A percentile compares a stretch with the other conserved stretches of the same genome.
Evolutionary conservation across 2,113 vertebrate genomes (phyloP).

Genomic region (Labeo rohita): DNA sequence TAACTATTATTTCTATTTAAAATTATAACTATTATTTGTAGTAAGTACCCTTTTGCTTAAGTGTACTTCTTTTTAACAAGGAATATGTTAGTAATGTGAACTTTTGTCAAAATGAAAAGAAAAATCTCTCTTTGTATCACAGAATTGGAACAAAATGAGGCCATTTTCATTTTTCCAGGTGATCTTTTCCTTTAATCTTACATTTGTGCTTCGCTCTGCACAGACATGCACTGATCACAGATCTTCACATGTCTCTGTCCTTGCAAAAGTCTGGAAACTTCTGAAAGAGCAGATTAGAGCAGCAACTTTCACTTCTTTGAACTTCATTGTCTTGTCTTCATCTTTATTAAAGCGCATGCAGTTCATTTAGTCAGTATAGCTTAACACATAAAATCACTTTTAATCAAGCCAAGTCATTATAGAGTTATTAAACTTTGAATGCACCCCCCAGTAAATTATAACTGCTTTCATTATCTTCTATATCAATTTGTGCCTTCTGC

Average conservation of each 20-base stretch:
- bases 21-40: too few relatives aligned
- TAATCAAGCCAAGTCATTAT: conserved; percentile 55
- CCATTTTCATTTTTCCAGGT: not conserved
- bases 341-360: conserved; percentile 28
- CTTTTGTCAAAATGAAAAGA: not conserved
- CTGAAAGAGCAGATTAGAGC: not conserved
- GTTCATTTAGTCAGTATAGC: conserved; percentile 44
- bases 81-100: not conserved
- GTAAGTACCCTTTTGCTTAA: not conserved
- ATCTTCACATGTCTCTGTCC: not conserved
- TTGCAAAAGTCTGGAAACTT: not conserved
- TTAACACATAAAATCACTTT: conserved; percentile 49
- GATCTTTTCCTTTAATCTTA: not conserved
- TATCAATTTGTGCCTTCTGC: conserved; percentile 56
- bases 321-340: conserved; percentile 28
- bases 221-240: not conserved
- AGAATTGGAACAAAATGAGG: not conserved
- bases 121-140: not conserved
- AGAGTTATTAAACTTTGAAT: conserved; percentile 55
- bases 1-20: not conserved
- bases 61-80: not conserved
- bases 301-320: conserved; percentile 31
- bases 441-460: conserved; percentile 56
- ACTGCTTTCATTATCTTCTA: conserved; percentile 60
- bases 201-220: not conserved